Conservation (phyloP, 2,888 invertebrate genomes). For the Apodemia duryi region DNA sequence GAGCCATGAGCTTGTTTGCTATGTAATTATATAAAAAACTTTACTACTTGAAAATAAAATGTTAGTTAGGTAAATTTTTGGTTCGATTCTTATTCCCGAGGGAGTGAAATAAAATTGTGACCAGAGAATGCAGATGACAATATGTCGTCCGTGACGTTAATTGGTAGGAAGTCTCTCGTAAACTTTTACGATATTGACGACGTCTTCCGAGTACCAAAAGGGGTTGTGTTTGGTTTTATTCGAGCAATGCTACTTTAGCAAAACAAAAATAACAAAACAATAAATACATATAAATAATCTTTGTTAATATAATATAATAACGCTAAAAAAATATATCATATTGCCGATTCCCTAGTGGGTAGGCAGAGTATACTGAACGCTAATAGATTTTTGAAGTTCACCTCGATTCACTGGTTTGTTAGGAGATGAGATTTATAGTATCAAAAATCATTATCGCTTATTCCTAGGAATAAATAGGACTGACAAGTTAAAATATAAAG, state of each 20-base stretch:
- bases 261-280: not conserved
- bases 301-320: not conserved
- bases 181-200: slow-evolving; percentile 70
- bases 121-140: slow-evolving; percentile 21
- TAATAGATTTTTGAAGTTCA: too few species aligned
- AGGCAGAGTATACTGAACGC: too few species aligned
- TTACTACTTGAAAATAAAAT: not conserved
- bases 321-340: too few species aligned
- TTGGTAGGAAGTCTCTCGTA: slow-evolving; percentile 70
- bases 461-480: too few species aligned
- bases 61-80: not conserved
- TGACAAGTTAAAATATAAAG: too few species aligned
- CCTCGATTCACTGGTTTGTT: too few species aligned
- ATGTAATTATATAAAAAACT: too few species aligned
- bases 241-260: not conserved
- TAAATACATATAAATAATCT: not conserved
- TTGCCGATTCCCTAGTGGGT: too few species aligned
- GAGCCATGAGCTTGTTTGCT: too few species aligned
- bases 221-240: slow-evolving; percentile 43
- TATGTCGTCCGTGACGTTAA: slow-evolving; percentile 51
- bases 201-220: slow-evolving; percentile 61
- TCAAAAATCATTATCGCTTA: too few species aligned
- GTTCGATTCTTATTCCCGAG: slow-evolving; percentile 3
- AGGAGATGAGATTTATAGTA: too few species aligned
- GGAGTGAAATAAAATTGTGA: slow-evolving; percentile 5